Evolutionary conservation across 2,113 vertebrate genomes (phyloP).

Genomic region (Microtus ochrogaster): DNA sequence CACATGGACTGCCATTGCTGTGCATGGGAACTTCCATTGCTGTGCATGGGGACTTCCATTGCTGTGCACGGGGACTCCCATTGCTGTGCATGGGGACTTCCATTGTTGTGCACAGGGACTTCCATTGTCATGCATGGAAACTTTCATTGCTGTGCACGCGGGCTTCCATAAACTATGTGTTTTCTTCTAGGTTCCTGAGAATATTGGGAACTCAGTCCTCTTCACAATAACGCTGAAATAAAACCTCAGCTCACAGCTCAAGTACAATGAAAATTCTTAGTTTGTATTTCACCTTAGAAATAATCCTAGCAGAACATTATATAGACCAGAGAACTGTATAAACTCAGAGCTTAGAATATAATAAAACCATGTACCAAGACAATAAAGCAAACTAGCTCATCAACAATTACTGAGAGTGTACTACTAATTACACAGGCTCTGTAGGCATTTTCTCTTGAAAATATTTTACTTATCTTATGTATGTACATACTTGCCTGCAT

Average conservation of each 20-base stretch:
- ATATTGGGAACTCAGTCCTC: neutral
- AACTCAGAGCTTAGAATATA: conserved; percentile 25
- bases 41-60: neutral
- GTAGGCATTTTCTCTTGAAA: neutral
- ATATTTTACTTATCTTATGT: neutral
- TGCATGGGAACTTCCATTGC: too few relatives aligned
- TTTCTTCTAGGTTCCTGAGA: neutral
- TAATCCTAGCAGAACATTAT: conserved; percentile 11
- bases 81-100: too few relatives aligned
- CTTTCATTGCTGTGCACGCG: neutral
- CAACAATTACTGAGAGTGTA: neutral
- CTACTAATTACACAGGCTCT: neutral
- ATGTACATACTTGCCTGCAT: neutral
- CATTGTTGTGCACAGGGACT: too few relatives aligned
- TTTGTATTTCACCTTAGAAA: conserved; percentile 31
- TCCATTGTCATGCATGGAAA: too few relatives aligned
- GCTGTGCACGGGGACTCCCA: neutral
- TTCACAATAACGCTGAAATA: neutral
- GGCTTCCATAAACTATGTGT: neutral
- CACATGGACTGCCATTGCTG: neutral
- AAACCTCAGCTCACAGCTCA: conserved; percentile 14
- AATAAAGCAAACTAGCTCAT: neutral
- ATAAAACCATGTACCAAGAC: neutral
- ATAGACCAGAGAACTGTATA: neutral
- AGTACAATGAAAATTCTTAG: neutral